Base-by-base conservation (phyloP, 2,888 invertebrate genomes). In the Athrips mouffetella region DNA sequence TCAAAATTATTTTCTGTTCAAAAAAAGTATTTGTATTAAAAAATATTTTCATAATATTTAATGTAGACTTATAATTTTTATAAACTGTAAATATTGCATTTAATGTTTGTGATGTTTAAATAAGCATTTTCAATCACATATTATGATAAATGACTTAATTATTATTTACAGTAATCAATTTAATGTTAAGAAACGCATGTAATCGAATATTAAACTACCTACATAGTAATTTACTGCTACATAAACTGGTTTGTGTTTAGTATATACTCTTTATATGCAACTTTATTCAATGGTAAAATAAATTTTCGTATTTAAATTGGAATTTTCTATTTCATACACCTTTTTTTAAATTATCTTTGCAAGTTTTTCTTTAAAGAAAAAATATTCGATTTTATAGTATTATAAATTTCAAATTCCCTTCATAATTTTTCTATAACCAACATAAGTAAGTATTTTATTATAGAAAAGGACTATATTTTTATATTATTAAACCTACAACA, bases 11-110 rank as follows among this genome's bases (percentile, higher is more conserved):
- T 67, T 76, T 78, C 63, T 76, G 75, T 80, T 81, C 65, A 60
- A 51, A 65, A 74, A 71, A 73, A 68, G 59, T 57, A 63, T 68
- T 64, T 76, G 65, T 80, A 70, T 67, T 73, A 72, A 74, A 53
- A 49, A 55, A 60, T 47, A 49, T 57, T 41, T 57, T 45, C 16
- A 10, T 42, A 42, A 11, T 35, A 48, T 40, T 40, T 40, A 31
- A 23, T 39, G 31, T 23, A 13, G 16, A 33, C 18, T 41, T 48
- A 57, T 55, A 52, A 59, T 53, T 53, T 56, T 62, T 57, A 60
- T 58, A 51, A 60, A 65, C 48, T 85, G 83, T 86, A 85, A 82
- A 86, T 85, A 85, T 76, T 82, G 87, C 86, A 86, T 87, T 87
- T 87, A 81, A 73, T 63, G 65, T 81, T 80, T 83, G 83, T 83